phyloP scores from a whole-genome alignment of 2,888 invertebrate genomes.

The Diachrysia chrysitis region DNA sequence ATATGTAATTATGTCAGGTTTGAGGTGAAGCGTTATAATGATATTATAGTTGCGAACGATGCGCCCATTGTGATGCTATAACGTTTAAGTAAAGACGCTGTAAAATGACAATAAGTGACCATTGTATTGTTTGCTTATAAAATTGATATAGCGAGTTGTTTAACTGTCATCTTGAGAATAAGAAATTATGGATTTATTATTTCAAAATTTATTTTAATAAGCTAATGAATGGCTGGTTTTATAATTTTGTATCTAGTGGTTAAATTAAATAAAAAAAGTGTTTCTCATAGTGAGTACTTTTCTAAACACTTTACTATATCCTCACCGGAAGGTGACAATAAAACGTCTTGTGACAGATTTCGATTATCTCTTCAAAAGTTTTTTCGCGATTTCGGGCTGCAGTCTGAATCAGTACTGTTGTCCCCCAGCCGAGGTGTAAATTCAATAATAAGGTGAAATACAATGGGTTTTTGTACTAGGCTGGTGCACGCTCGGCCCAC shows the following conservation, averaged over 20 bases:
- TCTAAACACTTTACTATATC: conserved; percentile 24
- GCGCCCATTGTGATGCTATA: conserved; percentile 49
- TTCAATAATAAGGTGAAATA: conserved; percentile 76
- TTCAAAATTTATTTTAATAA: background rate
- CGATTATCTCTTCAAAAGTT: conserved; percentile 63
- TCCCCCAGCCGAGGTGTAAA: conserved; percentile 77
- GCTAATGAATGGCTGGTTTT: no score
- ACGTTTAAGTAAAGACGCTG: conserved; percentile 36
- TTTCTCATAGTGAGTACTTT: conserved; percentile 20
- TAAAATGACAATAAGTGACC: conserved; percentile 42
- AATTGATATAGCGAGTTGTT: conserved; percentile 31
- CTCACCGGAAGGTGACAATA: conserved; percentile 53
- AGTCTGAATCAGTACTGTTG: conserved; percentile 60
- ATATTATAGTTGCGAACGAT: conserved; percentile 65
- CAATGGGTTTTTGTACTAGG: conserved; percentile 69
- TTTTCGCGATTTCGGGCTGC: conserved; percentile 63
- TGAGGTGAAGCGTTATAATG: conserved; percentile 74
- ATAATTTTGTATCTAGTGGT: background rate
- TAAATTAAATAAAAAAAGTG: background rate
- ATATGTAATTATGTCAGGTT: conserved; percentile 78
- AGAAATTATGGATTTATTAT: background rate
- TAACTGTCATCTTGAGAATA: background rate
- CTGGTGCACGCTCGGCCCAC: conserved; percentile 64
- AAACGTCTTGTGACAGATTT: conserved; percentile 58
- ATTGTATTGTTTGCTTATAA: conserved; percentile 45